phyloP scores from a whole-genome alignment of 53 echinoderm and acorn worm species.

The Paracentrotus lividus region DNA sequence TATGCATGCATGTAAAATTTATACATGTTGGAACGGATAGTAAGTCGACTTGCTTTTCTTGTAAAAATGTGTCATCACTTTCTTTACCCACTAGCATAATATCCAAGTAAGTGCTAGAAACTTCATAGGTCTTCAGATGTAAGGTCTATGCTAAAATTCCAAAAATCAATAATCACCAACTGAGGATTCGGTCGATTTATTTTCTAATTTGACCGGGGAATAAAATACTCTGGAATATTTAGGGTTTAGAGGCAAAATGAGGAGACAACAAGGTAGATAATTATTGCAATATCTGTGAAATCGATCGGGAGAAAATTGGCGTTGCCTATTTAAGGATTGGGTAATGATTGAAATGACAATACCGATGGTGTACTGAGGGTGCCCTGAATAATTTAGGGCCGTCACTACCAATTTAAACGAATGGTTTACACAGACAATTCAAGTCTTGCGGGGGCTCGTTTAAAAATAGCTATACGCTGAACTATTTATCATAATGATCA shows the following conservation, averaged over 20 bases:
- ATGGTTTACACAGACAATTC: slow-evolving; percentile 45
- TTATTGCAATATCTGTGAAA: slow-evolving; percentile 39
- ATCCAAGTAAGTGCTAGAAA: no score
- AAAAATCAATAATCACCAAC: slow-evolving; percentile 23
- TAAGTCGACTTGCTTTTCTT: no score
- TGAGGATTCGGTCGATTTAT: slow-evolving; percentile 42
- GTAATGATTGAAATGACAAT: slow-evolving; percentile 55
- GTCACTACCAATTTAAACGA: slow-evolving; percentile 22
- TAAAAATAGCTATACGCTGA: slow-evolving; percentile 15
- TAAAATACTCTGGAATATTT: slow-evolving; percentile 22
- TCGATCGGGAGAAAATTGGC: slow-evolving; percentile 41
- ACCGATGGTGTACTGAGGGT: slow-evolving; percentile 45
- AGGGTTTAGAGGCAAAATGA: not conserved
- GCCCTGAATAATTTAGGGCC: slow-evolving; percentile 59
- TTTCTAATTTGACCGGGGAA: slow-evolving; percentile 54
- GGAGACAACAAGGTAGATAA: slow-evolving; percentile 1
- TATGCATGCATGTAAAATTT: no score
- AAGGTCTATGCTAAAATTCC: not conserved
- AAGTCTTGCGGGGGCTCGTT: slow-evolving; percentile 3
- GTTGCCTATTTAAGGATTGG: slow-evolving; percentile 61
- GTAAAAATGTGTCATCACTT: no score
- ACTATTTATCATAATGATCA: no score
- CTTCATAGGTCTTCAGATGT: no score
- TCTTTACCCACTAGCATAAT: no score
- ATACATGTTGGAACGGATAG: no score